phyloP scores from a whole-genome alignment of 2,888 invertebrate species.

The Metellina segmentata region DNA sequence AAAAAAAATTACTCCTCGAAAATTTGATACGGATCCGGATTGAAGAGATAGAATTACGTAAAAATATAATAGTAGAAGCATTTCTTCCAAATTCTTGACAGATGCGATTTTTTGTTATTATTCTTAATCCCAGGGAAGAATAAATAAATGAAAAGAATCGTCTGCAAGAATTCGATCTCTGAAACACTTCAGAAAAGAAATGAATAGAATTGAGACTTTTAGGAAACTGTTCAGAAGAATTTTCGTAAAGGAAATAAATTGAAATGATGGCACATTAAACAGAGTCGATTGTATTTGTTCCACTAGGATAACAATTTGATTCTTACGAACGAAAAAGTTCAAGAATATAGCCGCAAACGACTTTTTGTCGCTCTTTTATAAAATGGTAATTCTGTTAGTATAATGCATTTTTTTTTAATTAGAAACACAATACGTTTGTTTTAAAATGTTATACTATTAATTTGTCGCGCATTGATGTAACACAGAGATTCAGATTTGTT shows the following conservation, averaged over 20 bases:
- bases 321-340: background rate
- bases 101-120: background rate
- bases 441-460: too few species aligned
- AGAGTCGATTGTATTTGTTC: background rate
- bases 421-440: background rate
- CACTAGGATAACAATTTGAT: background rate
- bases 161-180: background rate
- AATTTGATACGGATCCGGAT: constrained; percentile 50
- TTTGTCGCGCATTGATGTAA: too few species aligned
- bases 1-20: constrained; percentile 50
- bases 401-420: background rate
- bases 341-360: background rate
- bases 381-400: too few species aligned
- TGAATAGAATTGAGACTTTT: background rate
- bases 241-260: background rate
- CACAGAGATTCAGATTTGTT: too few species aligned
- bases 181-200: background rate
- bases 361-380: background rate
- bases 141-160: background rate
- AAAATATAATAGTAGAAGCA: constrained; percentile 5
- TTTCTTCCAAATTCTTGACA: background rate
- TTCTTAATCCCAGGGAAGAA: background rate
- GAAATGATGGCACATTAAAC: background rate
- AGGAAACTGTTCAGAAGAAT: background rate
- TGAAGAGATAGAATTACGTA: constrained; percentile 26